phyloP scores from a whole-genome alignment of 2,113 vertebrate species.

The Amblyopsis rosae region DNA sequence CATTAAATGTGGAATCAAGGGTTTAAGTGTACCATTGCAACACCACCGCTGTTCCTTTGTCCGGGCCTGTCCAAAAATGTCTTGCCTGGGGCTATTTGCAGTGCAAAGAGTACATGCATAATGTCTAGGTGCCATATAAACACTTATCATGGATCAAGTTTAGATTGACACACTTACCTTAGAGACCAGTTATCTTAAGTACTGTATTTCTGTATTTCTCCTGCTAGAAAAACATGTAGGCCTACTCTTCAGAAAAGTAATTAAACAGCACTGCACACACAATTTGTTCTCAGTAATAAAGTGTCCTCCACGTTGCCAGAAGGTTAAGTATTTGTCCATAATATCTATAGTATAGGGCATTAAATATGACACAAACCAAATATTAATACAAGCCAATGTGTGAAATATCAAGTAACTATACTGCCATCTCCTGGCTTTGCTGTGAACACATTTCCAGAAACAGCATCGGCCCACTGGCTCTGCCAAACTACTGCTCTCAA shows the following conservation, averaged over 20 bases:
- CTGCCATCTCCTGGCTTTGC: constrained; percentile 63
- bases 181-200: constrained; percentile 30
- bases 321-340: background rate
- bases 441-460: background rate
- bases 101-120: constrained; percentile 42
- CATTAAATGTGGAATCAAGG: constrained; percentile 79
- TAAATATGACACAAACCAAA: background rate
- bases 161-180: constrained; percentile 26
- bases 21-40: constrained; percentile 76
- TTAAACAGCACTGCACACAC: constrained; percentile 8
- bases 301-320: too few species aligned
- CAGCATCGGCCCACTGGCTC: too few species aligned
- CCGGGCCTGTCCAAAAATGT: constrained; percentile 80
- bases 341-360: background rate
- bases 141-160: constrained; percentile 45
- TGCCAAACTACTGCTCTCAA: too few species aligned
- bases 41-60: constrained; percentile 73
- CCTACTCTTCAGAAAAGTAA: constrained; percentile 18
- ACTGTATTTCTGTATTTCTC: constrained; percentile 20
- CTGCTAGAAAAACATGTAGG: background rate
- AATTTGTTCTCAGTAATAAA: constrained; percentile 15
- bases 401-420: constrained; percentile 14
- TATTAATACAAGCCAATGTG: background rate
- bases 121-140: constrained; percentile 54
- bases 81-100: constrained; percentile 67